Conservation (phyloP, 2,113 vertebrate species). For the Ascaphus truei region DNA sequence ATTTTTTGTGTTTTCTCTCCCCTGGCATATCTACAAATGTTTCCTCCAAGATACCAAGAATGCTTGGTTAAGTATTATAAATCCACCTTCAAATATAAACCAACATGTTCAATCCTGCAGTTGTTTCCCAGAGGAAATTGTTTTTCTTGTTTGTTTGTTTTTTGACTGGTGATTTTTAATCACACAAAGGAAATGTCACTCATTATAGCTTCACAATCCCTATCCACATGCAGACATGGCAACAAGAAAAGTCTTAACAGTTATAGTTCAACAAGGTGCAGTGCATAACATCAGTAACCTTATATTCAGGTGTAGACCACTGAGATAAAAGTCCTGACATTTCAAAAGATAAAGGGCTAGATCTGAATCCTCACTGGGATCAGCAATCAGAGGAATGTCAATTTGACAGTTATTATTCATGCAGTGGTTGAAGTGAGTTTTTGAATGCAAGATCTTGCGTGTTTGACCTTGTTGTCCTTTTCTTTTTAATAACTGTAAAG, state of each 20-base stretch:
- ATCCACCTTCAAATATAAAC: no score
- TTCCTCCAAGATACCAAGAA: no score
- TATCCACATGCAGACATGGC: neutral
- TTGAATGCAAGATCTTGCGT: slow-evolving; percentile 31
- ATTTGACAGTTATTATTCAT: slow-evolving; percentile 38
- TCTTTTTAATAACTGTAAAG: slow-evolving; percentile 31
- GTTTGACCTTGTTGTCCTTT: slow-evolving; percentile 29
- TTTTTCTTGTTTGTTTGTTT: no score
- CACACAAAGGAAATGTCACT: neutral
- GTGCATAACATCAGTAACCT: neutral
- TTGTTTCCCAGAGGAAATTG: neutral
- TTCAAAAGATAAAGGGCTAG: slow-evolving; percentile 30
- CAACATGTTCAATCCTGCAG: neutral
- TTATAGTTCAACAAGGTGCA: slow-evolving; percentile 9
- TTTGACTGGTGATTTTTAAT: slow-evolving; percentile 2
- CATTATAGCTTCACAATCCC: neutral
- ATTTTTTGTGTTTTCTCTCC: no score
- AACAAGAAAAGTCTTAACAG: slow-evolving; percentile 12
- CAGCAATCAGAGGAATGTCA: slow-evolving; percentile 36
- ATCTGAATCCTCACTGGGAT: slow-evolving; percentile 41
- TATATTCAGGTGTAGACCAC: slow-evolving; percentile 29
- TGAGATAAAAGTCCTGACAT: slow-evolving; percentile 44
- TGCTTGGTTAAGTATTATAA: no score
- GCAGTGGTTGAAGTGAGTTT: slow-evolving; percentile 19
- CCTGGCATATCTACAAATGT: no score